Conservation (phyloP, 1,140 invertebrate genomes). For the Diorhabda carinulata region DNA sequence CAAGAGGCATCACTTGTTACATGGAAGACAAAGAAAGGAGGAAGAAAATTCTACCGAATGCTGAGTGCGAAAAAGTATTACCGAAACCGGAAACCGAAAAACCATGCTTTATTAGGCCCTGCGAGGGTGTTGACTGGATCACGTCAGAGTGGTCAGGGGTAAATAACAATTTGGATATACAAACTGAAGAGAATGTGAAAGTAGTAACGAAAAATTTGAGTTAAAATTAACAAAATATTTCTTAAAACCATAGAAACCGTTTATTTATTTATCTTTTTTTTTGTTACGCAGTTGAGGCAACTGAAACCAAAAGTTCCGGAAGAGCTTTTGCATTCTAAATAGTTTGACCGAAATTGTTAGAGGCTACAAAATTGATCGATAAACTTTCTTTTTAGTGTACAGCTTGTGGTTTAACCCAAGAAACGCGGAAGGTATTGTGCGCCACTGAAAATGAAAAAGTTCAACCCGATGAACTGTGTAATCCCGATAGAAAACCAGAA, state of each 20-base stretch:
- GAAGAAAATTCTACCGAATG: constrained; percentile 62
- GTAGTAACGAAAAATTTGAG: no score
- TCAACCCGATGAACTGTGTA: constrained; percentile 66
- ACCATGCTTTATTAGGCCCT: constrained; percentile 73
- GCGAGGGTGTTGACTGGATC: constrained; percentile 90
- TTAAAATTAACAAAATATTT: no score
- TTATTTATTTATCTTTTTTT: no score
- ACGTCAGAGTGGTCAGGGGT: constrained; percentile 84
- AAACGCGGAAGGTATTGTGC: constrained; percentile 73
- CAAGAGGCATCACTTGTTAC: constrained; percentile 69
- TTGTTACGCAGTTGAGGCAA: no score
- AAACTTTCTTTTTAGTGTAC: constrained; percentile 34
- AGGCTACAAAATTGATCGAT: not conserved
- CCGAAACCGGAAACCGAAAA: constrained; percentile 68
- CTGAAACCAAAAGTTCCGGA: no score
- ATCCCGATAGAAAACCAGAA: constrained; percentile 56
- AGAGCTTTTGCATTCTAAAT: not conserved
- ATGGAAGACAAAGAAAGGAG: constrained; percentile 66
- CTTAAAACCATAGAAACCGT: no score
- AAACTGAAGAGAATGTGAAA: no score
- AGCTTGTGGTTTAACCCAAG: constrained; percentile 61
- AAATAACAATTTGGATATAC: constrained; percentile 48
- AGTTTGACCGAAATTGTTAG: not conserved
- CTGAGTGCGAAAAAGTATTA: constrained; percentile 57
- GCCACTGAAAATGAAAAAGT: constrained; percentile 67